A percentile compares a stretch with the other conserved stretches of the same genome.
Conservation (phyloP, 2,888 invertebrate species). For the Adineta ricciae region DNA sequence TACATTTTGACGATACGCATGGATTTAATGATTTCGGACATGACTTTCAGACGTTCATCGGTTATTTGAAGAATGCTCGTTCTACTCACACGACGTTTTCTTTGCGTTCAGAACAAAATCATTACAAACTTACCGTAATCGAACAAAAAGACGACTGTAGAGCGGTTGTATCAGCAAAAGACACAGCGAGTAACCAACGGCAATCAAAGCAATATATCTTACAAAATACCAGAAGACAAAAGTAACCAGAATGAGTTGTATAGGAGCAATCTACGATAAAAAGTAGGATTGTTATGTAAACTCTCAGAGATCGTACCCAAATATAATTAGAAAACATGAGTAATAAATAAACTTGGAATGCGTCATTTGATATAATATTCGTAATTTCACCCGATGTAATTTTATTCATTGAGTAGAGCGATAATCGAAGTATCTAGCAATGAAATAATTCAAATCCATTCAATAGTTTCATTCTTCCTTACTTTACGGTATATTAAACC, state of each 20-base stretch:
- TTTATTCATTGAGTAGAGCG: not conserved
- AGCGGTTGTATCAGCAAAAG: not conserved
- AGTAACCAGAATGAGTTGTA: not conserved
- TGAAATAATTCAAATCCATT: not conserved
- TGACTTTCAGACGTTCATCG: slow-evolving; percentile 76
- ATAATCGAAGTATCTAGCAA: not conserved
- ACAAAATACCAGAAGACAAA: not conserved
- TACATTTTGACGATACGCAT: slow-evolving; percentile 95
- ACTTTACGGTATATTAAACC: not conserved
- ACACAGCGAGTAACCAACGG: not conserved
- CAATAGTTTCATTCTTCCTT: not conserved
- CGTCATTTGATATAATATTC: not conserved
- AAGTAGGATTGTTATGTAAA: too few relatives aligned
- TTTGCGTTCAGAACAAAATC: too few relatives aligned
- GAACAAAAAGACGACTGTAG: not conserved
- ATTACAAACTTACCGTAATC: not conserved
- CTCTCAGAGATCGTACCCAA: not conserved
- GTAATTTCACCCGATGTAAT: not conserved
- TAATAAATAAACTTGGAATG: not conserved
- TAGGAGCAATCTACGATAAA: not conserved
- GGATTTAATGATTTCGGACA: slow-evolving; percentile 85
- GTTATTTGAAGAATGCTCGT: slow-evolving; percentile 71
- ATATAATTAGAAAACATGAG: not conserved
- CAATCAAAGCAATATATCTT: not conserved
- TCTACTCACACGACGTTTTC: too few relatives aligned